Evolutionary conservation across 2,797 vertebrate genomes (phyloP).

Genomic region (Amphiprion clarkii): DNA sequence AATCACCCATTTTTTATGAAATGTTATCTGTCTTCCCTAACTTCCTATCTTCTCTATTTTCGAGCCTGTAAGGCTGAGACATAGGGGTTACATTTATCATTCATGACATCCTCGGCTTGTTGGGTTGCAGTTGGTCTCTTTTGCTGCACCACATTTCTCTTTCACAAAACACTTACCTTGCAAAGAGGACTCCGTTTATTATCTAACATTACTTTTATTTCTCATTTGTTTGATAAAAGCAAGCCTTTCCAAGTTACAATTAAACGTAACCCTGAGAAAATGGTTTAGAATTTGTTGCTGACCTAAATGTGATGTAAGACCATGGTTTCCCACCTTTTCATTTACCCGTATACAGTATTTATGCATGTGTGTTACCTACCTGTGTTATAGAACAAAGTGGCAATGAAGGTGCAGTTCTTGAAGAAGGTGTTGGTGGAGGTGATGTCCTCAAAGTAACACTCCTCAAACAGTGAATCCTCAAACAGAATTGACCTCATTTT

Average conservation of each 20-base stretch:
- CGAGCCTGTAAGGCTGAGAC: too few species aligned
- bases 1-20: too few species aligned
- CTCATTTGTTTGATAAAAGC: too few species aligned
- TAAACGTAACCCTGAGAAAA: too few species aligned
- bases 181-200: too few species aligned
- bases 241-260: too few species aligned
- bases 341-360: background rate
- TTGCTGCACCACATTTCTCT: too few species aligned
- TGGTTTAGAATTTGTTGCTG: too few species aligned
- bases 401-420: slow-evolving; percentile 97
- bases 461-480: slow-evolving; percentile 95
- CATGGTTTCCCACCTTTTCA: background rate
- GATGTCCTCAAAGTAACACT: slow-evolving; percentile 97
- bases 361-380: slow-evolving; percentile 77
- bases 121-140: background rate
- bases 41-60: too few species aligned
- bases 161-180: too few species aligned
- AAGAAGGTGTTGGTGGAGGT: slow-evolving; percentile 98
- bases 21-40: too few species aligned
- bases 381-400: slow-evolving; percentile 97
- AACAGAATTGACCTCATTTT: slow-evolving; percentile 96
- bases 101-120: background rate
- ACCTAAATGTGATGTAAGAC: background rate
- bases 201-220: too few species aligned
- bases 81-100: background rate